Base-by-base conservation (phyloP, 2,113 vertebrate genomes). In the Oreotrochilus melanogaster region DNA sequence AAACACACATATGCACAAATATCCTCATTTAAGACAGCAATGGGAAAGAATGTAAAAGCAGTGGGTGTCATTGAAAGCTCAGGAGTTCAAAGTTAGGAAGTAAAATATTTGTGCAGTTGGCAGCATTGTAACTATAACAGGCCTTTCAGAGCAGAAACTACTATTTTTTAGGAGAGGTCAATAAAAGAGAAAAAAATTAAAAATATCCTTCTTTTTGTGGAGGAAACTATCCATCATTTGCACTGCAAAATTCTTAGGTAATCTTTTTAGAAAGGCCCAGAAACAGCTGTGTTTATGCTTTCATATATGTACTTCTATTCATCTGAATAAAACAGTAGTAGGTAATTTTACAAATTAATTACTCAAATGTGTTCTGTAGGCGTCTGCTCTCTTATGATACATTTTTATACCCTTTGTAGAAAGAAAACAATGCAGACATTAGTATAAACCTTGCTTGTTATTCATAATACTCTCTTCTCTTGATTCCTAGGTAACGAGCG, bases 331-430 rank as follows among this genome's bases (percentile, higher is more conserved):
- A 92, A 58, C 60, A 91, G 33, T 39, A 80, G 58, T 66, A 86
- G 54, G 43, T 56, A 88, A 94, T 95, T 89, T 86, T 90, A 92
- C 42, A 76, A 85, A 89, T 76, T 70, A 91, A 94, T 95, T 96
- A 65, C 83, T 91, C 65, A 93, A 93, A 69, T 66, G 51, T 79
- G 8, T 90, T 93, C 64, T 56, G 21, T 78, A 84, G 80, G 51
- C 89, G 71, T 83, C 71, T 88, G 47, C 31, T 95, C 23, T 58
- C 75, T 94, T 54, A 69, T 67, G 16, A 95, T 48, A 78, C 7
- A 51, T 83, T 94, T 94, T 94, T 75, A 48, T 74, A 75, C 27
- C 19, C 45, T 47, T 64, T 25, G 33, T 72, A 72, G 35, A 57
- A 93, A 81, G n/a, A 89, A 94, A 96, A 94, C 39, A 94, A 89